Conservation (phyloP, 2,888 invertebrate genomes). For the Opisthograptis luteolata region DNA sequence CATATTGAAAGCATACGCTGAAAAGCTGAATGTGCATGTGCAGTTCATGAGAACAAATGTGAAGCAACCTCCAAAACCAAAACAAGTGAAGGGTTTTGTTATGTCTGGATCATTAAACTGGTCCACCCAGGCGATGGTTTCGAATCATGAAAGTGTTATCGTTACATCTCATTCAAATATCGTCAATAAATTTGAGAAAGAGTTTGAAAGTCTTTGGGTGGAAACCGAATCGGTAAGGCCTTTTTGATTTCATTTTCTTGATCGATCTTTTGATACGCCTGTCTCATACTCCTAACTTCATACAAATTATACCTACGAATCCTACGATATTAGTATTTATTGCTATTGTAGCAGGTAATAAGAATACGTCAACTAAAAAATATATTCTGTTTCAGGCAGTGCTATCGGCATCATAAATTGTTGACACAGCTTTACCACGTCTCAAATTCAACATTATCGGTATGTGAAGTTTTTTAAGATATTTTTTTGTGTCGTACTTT, state of each 20-base stretch:
- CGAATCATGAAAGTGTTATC: conserved; percentile 89
- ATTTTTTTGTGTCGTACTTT: too few species aligned
- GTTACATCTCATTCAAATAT: conserved; percentile 84
- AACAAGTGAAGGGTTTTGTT: conserved; percentile 73
- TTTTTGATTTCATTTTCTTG: not conserved
- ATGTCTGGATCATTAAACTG: conserved; percentile 91
- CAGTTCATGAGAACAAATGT: conserved; percentile 49
- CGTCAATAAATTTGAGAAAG: conserved; percentile 81
- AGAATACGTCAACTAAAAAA: not conserved
- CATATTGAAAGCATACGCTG: conserved; percentile 66
- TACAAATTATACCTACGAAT: too few species aligned
- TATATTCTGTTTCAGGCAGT: conserved; percentile 53
- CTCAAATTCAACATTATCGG: too few species aligned
- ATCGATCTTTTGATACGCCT: not conserved
- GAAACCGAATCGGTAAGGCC: conserved; percentile 70
- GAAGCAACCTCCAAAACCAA: conserved; percentile 53
- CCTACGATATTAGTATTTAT: too few species aligned
- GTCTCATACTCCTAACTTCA: not conserved
- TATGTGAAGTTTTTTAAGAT: too few species aligned
- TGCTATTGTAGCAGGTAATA: too few species aligned
- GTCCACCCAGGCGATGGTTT: conserved; percentile 88
- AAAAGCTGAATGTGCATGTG: conserved; percentile 71
- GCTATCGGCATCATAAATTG: conserved; percentile 33
- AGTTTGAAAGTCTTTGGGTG: conserved; percentile 87
- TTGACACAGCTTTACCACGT: not conserved